Evolutionary conservation across 1,140 invertebrate species (phyloP).

Genomic region (Alviniconcha marisindica): DNA sequence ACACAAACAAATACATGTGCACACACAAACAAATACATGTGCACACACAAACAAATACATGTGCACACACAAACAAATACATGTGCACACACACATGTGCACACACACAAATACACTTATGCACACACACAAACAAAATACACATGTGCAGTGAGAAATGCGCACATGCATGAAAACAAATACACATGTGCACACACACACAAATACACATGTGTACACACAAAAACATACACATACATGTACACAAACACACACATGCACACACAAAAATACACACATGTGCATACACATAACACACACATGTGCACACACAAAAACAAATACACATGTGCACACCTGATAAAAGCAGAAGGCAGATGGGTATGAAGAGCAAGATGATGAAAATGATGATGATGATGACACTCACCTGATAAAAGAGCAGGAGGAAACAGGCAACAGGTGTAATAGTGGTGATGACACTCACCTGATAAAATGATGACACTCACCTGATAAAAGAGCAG

Average conservation of each 20-base stretch:
- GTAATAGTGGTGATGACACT: too few relatives aligned
- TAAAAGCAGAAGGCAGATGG: too few relatives aligned
- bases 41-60: too few relatives aligned
- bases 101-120: not conserved
- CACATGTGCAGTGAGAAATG: not conserved
- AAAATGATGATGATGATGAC: too few relatives aligned
- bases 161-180: not conserved
- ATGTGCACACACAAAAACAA: not conserved
- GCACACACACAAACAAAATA: not conserved
- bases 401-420: too few relatives aligned
- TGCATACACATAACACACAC: not conserved
- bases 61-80: too few relatives aligned
- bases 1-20: too few relatives aligned
- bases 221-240: conserved; percentile 12
- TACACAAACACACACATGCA: not conserved
- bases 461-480: too few relatives aligned
- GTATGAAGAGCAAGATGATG: too few relatives aligned
- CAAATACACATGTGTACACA: too few relatives aligned
- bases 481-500: conserved; percentile 60
- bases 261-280: not conserved
- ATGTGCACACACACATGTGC: not conserved
- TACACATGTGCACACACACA: conserved; percentile 12
- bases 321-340: not conserved
- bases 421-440: too few relatives aligned
- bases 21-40: too few relatives aligned